Conservation (phyloP, 2,888 invertebrate species). For the Himalopsyche japonica region DNA sequence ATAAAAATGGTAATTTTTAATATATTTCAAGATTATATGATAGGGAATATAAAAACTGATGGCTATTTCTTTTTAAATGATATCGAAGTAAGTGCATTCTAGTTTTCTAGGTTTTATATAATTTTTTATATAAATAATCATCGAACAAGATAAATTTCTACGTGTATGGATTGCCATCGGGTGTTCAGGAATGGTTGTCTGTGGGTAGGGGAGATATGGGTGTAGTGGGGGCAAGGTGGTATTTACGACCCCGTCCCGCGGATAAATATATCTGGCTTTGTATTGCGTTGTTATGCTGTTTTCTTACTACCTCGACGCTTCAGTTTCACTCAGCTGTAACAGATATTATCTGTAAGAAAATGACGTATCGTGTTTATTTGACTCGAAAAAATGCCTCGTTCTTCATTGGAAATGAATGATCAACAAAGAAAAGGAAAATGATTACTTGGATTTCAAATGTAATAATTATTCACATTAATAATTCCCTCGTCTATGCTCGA, state of each 20-base stretch:
- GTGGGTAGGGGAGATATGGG: neutral
- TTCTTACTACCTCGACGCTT: neutral
- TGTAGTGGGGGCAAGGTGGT: neutral
- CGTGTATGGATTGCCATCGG: neutral
- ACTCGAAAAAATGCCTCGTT: neutral
- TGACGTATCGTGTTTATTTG: neutral
- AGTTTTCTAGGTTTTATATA: too few species aligned
- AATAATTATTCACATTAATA: too few species aligned
- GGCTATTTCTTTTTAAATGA: too few species aligned
- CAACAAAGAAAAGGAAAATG: neutral
- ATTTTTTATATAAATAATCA: too few species aligned
- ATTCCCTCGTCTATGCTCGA: too few species aligned
- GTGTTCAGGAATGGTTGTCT: neutral
- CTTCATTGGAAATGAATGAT: neutral
- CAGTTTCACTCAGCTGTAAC: neutral
- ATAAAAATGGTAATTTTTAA: too few species aligned
- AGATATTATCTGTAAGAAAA: neutral
- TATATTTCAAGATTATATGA: too few species aligned
- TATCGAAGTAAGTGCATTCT: too few species aligned
- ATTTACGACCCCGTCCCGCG: neutral
- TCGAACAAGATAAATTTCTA: neutral
- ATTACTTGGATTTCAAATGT: too few species aligned
- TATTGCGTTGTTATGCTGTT: neutral
- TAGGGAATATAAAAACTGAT: too few species aligned
- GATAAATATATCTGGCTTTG: neutral